Evolutionary conservation across 2,888 invertebrate species (phyloP), one percentile per base, ranked within the genome.

Genomic region (Helobdella robusta): DNA sequence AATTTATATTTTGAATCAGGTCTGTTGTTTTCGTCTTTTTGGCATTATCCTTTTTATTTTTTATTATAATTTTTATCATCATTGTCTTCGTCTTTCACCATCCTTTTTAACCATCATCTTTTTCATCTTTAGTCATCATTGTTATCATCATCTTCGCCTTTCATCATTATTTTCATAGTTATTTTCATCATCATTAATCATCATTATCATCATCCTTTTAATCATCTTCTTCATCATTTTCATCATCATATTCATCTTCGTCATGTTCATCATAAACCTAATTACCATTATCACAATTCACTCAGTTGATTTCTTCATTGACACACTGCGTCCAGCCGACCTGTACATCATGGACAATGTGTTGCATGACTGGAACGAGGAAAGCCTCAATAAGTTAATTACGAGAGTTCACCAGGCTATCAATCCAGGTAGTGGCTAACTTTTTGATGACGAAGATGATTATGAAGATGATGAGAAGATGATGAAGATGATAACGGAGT

Each of bases 261-360:
- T 40, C 18, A 40, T 40, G 11, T 15, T 40, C 40, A 40, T 40
- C 40, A 40, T 40, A 11, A 40, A 15, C 40, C 11, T 40, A 40
- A 40, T 40, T 18, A 40, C 18, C 40, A 40, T 40, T 18, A 18
- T 40, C 40, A 40, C 18, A 6, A 25, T 23, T 20, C 15, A 40
- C 68, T 2, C 66, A 74, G 74, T 72, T 30, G 72, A 74, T 65
- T 73, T 74, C 66, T 72, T 74, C 66, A 68, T 69, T 34, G 73
- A 73, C 58, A 68, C 68, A n/a, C 65, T 74, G 15, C 73, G 74
- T 1, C 56, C 66, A 11, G 72, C 70, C 6, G 74, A 74, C 59
- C 67, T 74, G n/a, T 74, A 70, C 52, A 65, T 74, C 15, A 63
- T 74, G 28, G 70, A 72, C 35, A 73, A 74, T 66, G 70, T 74